A percentile compares a stretch with the other conserved stretches of the same genome.
phyloP scores from a whole-genome alignment of 1,140 invertebrate genomes.

The Cheumatopsyche charites region DNA sequence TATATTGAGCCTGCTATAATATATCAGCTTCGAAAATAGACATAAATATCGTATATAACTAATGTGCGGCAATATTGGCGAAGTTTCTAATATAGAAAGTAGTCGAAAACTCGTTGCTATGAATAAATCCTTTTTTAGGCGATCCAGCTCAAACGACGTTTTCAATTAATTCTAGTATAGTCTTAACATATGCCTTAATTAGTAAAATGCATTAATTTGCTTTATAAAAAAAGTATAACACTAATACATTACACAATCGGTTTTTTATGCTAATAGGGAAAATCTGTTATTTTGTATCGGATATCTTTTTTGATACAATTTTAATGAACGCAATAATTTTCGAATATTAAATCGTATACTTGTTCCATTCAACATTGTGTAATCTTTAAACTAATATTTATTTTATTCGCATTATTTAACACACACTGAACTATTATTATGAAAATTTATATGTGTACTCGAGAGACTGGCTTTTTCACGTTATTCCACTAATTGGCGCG shows the following conservation, averaged over 20 bases:
- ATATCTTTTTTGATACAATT: too few relatives aligned
- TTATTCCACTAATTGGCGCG: conserved; percentile 19
- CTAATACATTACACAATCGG: too few relatives aligned
- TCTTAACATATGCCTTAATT: neutral
- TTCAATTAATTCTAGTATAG: neutral
- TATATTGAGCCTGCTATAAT: too few relatives aligned
- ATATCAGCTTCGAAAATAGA: too few relatives aligned
- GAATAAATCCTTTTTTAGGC: conserved; percentile 1
- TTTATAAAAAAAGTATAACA: too few relatives aligned
- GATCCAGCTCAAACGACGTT: neutral
- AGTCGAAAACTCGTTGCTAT: conserved; percentile 5
- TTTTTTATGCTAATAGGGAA: too few relatives aligned
- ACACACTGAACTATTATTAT: neutral
- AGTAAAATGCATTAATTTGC: too few relatives aligned
- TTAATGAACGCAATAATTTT: too few relatives aligned
- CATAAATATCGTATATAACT: too few relatives aligned
- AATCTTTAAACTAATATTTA: conserved; percentile 11
- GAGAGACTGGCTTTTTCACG: conserved; percentile 9
- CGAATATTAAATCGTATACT: too few relatives aligned
- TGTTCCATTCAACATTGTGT: conserved; percentile 4
- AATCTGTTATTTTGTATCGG: too few relatives aligned
- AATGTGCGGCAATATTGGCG: neutral
- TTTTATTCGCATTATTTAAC: conserved; percentile 2
- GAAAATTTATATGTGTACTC: neutral
- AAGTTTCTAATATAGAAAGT: conserved; percentile 17